phyloP scores from a whole-genome alignment of 2,888 invertebrate species.

The Dioctria rufipes region DNA sequence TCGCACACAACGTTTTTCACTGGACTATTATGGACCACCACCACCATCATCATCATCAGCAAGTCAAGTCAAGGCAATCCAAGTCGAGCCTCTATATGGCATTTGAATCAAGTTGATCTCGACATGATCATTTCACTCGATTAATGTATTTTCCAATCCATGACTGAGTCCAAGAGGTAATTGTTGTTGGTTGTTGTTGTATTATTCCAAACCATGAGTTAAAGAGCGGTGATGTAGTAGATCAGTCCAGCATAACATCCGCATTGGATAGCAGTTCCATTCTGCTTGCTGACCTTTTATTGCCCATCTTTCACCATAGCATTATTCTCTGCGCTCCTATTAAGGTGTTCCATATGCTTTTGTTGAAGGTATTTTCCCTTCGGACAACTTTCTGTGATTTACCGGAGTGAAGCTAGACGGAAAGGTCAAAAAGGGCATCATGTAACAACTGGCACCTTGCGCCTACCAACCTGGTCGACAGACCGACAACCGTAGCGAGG shows the following conservation, averaged over 20 bases:
- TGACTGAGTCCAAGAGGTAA: not conserved
- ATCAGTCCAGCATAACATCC: not conserved
- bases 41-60: not conserved
- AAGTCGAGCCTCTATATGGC: no score
- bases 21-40: slow-evolving; percentile 21
- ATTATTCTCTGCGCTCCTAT: slow-evolving; percentile 16
- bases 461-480: not conserved
- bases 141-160: not conserved
- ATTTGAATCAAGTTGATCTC: no score
- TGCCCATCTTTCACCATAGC: slow-evolving; percentile 24
- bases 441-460: slow-evolving; percentile 42
- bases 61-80: not conserved
- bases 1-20: slow-evolving; percentile 17
- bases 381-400: not conserved
- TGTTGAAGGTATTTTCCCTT: not conserved
- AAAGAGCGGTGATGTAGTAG: no score
- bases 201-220: no score
- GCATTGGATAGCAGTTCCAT: not conserved
- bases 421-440: slow-evolving; percentile 31
- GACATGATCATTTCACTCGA: no score
- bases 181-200: slow-evolving; percentile 3
- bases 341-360: slow-evolving; percentile 27
- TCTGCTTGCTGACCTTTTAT: slow-evolving; percentile 14
- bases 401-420: slow-evolving; percentile 1
- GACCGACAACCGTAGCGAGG: not conserved